Evolutionary conservation across 2,797 vertebrate species (phyloP).

Genomic region (Lutjanus argentimaculatus): DNA sequence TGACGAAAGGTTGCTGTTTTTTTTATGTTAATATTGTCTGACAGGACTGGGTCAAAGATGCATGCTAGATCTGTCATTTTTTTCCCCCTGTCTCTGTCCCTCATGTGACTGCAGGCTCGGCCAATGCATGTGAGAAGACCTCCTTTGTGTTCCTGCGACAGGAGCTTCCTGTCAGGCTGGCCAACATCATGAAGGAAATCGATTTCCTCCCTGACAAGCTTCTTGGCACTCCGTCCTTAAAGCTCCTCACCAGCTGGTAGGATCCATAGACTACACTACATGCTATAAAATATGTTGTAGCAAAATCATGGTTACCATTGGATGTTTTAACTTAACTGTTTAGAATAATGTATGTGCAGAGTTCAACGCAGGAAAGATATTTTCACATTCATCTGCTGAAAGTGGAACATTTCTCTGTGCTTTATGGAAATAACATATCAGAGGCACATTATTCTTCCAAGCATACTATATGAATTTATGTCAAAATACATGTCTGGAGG

Average conservation of each 20-base stretch:
- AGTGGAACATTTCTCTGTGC: no score
- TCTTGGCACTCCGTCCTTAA: constrained; percentile 92
- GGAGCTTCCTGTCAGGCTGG: constrained; percentile 96
- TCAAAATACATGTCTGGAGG: no score
- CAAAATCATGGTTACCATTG: not conserved
- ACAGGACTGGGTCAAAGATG: constrained; percentile 28
- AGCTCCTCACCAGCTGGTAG: constrained; percentile 94
- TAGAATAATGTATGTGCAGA: no score
- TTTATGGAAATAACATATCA: no score
- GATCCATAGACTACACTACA: not conserved
- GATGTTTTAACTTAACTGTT: no score
- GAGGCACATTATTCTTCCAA: no score
- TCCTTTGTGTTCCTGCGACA: constrained; percentile 96
- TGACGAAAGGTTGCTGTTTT: not conserved
- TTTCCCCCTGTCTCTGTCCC: constrained; percentile 7
- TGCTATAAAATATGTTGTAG: not conserved
- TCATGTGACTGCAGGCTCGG: constrained; percentile 88
- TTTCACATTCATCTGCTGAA: no score
- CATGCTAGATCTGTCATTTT: constrained; percentile 19
- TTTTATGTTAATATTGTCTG: not conserved
- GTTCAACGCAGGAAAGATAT: no score
- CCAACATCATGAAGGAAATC: constrained; percentile 98
- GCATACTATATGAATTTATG: no score
- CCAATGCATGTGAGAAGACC: constrained; percentile 97
- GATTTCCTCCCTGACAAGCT: constrained; percentile 95